Conservation (phyloP, 2,888 invertebrate species). For the Latrodectus hesperus region DNA sequence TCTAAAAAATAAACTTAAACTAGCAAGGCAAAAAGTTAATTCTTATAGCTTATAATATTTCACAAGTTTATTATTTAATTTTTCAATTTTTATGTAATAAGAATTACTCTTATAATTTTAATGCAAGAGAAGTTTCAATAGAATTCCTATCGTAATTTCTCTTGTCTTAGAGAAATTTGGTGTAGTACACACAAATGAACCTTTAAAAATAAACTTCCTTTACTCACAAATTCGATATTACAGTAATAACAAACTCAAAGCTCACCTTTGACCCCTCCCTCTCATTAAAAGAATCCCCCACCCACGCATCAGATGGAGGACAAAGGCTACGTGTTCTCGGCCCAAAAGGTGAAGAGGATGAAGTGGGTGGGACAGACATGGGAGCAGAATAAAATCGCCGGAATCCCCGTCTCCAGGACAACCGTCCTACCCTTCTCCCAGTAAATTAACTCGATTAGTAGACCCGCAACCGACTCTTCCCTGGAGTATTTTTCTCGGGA, state of each 20-base stretch:
- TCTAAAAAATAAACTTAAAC: too few relatives aligned
- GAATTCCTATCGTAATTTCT: too few relatives aligned
- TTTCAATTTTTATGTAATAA: too few relatives aligned
- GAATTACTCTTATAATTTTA: too few relatives aligned
- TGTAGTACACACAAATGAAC: not conserved
- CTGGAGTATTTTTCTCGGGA: conserved; percentile 41
- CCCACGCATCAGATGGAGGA: not conserved
- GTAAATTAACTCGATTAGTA: conserved; percentile 57
- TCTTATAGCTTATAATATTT: too few relatives aligned
- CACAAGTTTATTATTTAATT: too few relatives aligned
- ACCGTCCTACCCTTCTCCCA: conserved; percentile 17
- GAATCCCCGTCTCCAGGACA: conserved; percentile 39
- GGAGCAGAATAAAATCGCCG: not conserved
- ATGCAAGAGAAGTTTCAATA: too few relatives aligned
- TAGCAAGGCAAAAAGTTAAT: too few relatives aligned
- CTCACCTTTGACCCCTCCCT: conserved; percentile 30
- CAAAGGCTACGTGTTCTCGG: conserved; percentile 24
- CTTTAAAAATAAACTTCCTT: not conserved
- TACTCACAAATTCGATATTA: not conserved
- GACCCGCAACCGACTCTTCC: conserved; percentile 22
- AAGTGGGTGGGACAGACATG: not conserved
- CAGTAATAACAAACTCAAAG: not conserved
- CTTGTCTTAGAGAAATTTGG: too few relatives aligned
- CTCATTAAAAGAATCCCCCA: conserved; percentile 12
- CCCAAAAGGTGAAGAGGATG: conserved; percentile 31